Evolutionary conservation across 2,113 vertebrate species (phyloP).

Genomic region (Leptodactylus fuscus): DNA sequence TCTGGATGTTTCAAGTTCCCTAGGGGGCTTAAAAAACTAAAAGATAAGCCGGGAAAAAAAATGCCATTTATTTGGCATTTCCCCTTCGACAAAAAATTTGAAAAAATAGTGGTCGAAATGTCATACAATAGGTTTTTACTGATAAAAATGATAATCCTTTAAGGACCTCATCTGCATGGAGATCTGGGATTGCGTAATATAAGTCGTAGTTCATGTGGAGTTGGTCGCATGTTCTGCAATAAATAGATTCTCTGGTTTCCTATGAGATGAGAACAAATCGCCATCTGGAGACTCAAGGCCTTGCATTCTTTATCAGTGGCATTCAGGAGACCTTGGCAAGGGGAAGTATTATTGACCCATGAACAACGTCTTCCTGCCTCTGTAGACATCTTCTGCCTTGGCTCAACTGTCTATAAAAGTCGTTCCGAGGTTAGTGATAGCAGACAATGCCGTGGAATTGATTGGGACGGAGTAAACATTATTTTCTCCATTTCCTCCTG

Average conservation of each 20-base stretch:
- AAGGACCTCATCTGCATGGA: too few species aligned
- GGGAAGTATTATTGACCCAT: slow-evolving; percentile 16
- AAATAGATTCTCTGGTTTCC: neutral
- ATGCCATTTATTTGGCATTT: too few species aligned
- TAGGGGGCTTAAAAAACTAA: too few species aligned
- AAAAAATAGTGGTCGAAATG: too few species aligned
- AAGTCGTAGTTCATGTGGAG: too few species aligned
- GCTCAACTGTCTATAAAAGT: neutral
- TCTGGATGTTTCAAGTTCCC: too few species aligned
- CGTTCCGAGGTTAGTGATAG: neutral
- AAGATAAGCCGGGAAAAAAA: too few species aligned
- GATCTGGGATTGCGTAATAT: too few species aligned
- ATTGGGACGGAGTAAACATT: neutral
- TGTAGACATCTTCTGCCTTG: neutral
- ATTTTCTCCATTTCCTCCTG: neutral
- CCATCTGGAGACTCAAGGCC: neutral
- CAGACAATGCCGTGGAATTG: neutral
- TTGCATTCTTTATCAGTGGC: neutral
- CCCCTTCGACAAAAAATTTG: too few species aligned
- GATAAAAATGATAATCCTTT: too few species aligned
- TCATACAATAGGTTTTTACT: too few species aligned
- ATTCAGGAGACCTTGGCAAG: slow-evolving; percentile 26
- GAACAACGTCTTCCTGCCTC: neutral
- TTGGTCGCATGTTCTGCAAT: too few species aligned
- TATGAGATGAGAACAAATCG: neutral